A percentile compares a stretch with the other conserved stretches of the same genome.
Conservation (phyloP, 2,797 vertebrate genomes). For the Sylvia borin region DNA sequence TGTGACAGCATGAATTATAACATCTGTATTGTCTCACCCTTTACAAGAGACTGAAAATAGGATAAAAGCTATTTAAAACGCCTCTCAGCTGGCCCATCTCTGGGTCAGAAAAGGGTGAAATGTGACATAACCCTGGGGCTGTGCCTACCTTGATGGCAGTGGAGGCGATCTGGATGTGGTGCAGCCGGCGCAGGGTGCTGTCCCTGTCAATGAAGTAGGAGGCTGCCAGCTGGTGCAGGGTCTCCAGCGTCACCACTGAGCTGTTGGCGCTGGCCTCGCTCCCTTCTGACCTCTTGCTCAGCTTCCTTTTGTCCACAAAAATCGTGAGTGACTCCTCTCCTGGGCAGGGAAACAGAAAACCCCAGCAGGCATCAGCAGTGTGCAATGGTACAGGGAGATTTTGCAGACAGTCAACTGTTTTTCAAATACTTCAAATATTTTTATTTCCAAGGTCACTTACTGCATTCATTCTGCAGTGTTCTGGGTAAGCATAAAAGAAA, state of each 20-base stretch:
- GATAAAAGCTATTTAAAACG: no score
- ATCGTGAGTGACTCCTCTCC: conserved; percentile 97
- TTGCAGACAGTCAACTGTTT: no score
- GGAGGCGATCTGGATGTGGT: conserved; percentile 96
- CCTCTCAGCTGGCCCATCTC: no score
- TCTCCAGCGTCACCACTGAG: conserved; percentile 88
- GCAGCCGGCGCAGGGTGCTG: conserved; percentile 91
- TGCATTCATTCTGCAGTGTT: not conserved
- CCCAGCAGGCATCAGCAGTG: not conserved
- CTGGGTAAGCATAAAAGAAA: not conserved
- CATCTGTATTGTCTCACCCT: no score
- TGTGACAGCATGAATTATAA: no score
- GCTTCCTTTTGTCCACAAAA: conserved; percentile 96
- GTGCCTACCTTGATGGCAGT: conserved; percentile 92
- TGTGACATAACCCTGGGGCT: not conserved
- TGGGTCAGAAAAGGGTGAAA: no score
- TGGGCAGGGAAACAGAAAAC: conserved; percentile 57
- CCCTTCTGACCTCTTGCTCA: conserved; percentile 89
- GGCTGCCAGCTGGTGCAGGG: conserved; percentile 93
- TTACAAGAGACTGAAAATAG: no score
- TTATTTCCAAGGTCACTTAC: not conserved
- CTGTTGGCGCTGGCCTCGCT: conserved; percentile 86
- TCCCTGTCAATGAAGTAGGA: conserved; percentile 98
- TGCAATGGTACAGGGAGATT: not conserved
- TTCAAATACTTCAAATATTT: not conserved